phyloP scores from a whole-genome alignment of 2,797 vertebrate species.

The Setipinna tenuifilis region DNA sequence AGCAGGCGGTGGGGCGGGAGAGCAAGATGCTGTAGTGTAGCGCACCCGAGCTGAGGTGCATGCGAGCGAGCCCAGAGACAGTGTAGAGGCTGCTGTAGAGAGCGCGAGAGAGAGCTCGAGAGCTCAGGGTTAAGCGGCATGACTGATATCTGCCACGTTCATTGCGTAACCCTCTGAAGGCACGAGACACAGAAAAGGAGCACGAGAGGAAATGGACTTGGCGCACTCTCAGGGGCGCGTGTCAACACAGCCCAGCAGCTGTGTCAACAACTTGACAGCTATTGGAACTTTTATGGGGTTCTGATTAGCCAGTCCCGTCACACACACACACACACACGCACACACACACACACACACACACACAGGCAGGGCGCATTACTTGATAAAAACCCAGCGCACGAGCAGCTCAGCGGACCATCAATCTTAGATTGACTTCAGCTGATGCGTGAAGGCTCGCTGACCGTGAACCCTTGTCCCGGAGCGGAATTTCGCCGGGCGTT shows the following conservation, averaged over 20 bases:
- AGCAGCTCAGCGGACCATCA: slow-evolving; percentile 18
- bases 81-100: not conserved
- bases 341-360: not conserved
- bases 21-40: not conserved
- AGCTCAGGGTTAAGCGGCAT: slow-evolving; percentile 14
- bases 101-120: slow-evolving; percentile 13
- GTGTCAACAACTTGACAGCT: slow-evolving; percentile 66
- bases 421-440: slow-evolving; percentile 56
- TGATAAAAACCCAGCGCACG: slow-evolving; percentile 24
- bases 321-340: not conserved
- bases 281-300: slow-evolving; percentile 65
- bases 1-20: slow-evolving; percentile 40
- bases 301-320: slow-evolving; percentile 15
- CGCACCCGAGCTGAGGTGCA: not conserved
- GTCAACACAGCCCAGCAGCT: slow-evolving; percentile 54
- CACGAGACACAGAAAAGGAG: not conserved
- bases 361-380: not conserved
- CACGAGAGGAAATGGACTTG: not conserved
- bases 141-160: slow-evolving; percentile 11
- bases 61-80: not conserved
- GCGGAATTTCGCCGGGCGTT: slow-evolving; percentile 57
- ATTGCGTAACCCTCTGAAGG: not conserved
- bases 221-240: not conserved
- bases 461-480: slow-evolving; percentile 63
- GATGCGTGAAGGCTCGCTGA: slow-evolving; percentile 69